Conservation (phyloP, 2,797 vertebrate species). For the Neosilurus hyrtlii region DNA sequence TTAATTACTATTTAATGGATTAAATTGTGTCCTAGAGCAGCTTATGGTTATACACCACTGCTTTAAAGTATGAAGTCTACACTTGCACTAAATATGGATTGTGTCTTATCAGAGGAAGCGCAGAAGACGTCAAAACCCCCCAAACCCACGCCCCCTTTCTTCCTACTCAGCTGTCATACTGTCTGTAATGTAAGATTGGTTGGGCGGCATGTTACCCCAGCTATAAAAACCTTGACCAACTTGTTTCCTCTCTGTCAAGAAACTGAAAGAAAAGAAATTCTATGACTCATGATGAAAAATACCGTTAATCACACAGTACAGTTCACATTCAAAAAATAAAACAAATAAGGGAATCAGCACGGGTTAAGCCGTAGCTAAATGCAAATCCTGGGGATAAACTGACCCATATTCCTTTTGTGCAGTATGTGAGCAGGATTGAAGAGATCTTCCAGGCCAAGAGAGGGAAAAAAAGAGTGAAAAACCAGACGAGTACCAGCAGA, state of each 20-base stretch:
- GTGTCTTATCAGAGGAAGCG: slow-evolving; percentile 31
- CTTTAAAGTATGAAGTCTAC: background rate
- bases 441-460: slow-evolving; percentile 92
- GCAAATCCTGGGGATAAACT: slow-evolving; percentile 11
- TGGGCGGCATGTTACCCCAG: background rate
- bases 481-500: slow-evolving; percentile 73
- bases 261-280: background rate
- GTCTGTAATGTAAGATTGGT: slow-evolving; percentile 20
- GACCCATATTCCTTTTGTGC: slow-evolving; percentile 55
- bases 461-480: slow-evolving; percentile 88
- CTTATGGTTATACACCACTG: background rate
- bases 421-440: slow-evolving; percentile 91
- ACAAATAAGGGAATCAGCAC: background rate
- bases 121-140: background rate
- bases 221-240: slow-evolving; percentile 36
- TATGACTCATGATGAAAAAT: slow-evolving; percentile 12
- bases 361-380: slow-evolving; percentile 2
- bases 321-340: background rate
- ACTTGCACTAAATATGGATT: background rate
- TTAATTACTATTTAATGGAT: background rate
- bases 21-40: background rate
- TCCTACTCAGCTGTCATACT: slow-evolving; percentile 27
- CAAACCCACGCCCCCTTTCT: background rate
- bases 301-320: slow-evolving; percentile 7
- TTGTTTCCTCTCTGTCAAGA: slow-evolving; percentile 21